phyloP scores from a whole-genome alignment of 2,113 vertebrate genomes.

The Salvelinus sp. region DNA sequence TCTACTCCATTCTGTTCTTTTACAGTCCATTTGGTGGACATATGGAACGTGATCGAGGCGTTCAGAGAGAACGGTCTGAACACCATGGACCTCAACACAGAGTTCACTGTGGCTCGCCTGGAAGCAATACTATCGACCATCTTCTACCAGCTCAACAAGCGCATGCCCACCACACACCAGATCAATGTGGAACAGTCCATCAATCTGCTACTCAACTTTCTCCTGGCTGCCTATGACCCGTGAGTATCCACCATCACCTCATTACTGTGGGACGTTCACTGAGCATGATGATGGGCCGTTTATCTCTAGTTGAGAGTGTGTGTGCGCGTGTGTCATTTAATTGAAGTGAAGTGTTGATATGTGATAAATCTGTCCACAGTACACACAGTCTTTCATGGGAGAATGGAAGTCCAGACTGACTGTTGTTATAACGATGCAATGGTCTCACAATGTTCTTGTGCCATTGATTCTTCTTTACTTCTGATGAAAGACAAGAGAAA shows the following conservation, averaged over 20 bases:
- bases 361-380: no score
- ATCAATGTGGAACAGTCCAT: conserved; percentile 94
- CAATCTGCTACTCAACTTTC: conserved; percentile 92
- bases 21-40: conserved; percentile 94
- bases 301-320: background rate
- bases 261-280: no score
- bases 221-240: conserved; percentile 94
- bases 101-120: conserved; percentile 88
- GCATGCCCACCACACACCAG: conserved; percentile 96
- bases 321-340: no score
- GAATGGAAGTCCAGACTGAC: background rate
- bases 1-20: conserved; percentile 32
- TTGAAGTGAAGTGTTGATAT: background rate
- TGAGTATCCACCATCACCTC: conserved; percentile 69
- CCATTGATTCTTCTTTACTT: background rate
- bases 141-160: conserved; percentile 97
- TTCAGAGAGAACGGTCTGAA: conserved; percentile 92
- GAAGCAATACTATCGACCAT: conserved; percentile 93
- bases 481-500: conserved; percentile 1
- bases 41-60: conserved; percentile 98
- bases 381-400: no score
- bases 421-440: conserved; percentile 11
- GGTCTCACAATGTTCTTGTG: background rate
- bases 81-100: conserved; percentile 85
- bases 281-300: conserved; percentile 4